Conservation (phyloP, 2,888 invertebrate genomes). For the Autographa gamma region DNA sequence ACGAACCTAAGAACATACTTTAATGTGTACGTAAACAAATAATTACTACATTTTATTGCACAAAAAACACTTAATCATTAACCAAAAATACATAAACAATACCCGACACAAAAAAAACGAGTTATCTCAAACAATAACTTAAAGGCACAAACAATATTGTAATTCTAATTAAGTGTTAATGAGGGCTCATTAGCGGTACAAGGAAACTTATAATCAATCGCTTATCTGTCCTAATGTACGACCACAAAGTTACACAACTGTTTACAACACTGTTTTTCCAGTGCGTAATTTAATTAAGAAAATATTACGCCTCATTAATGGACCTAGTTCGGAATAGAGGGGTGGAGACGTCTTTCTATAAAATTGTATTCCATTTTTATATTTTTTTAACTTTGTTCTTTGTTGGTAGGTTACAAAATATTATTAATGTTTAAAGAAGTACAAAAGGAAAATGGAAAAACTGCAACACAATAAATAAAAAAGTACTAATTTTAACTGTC, state of each 20-base stretch:
- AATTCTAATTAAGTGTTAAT: conserved; percentile 60
- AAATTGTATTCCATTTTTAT: neutral
- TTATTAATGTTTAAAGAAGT: no score
- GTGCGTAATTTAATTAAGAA: conserved; percentile 66
- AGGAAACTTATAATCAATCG: conserved; percentile 63
- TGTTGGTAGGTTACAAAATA: no score
- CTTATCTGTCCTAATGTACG: conserved; percentile 58
- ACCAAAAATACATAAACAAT: neutral
- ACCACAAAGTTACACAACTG: conserved; percentile 59
- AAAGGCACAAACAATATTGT: conserved; percentile 48
- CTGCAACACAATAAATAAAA: no score
- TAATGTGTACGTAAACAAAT: no score
- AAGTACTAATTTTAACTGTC: no score
- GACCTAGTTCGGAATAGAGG: conserved; percentile 26
- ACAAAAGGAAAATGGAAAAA: no score
- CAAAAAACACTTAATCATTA: no score
- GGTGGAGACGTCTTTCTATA: conserved; percentile 20
- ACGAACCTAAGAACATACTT: no score
- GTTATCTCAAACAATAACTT: conserved; percentile 23
- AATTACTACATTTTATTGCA: no score
- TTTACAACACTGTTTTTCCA: conserved; percentile 56
- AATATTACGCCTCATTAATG: conserved; percentile 68
- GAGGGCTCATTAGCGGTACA: conserved; percentile 57
- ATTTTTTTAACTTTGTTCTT: no score
- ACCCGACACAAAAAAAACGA: conserved; percentile 19